A percentile compares a stretch with the other conserved stretches of the same genome.
Conservation (phyloP, 2,113 vertebrate species). For the Nothobranchius furzeri region DNA sequence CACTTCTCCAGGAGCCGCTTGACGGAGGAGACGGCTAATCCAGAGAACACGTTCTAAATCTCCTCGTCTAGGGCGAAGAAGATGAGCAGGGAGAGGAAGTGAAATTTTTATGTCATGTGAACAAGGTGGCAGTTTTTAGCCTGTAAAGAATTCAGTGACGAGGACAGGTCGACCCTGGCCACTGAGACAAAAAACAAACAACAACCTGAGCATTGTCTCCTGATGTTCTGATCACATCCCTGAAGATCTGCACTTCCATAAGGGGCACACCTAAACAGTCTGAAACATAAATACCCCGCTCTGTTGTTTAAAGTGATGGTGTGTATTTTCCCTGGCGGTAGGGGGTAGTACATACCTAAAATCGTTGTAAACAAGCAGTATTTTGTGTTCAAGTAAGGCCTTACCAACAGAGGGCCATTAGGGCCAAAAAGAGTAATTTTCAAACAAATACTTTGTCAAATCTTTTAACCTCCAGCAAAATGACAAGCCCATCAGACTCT, state of each 20-base stretch:
- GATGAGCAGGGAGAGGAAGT: slow-evolving; percentile 11
- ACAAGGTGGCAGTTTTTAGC: slow-evolving; percentile 13
- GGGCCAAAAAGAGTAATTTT: too few relatives aligned
- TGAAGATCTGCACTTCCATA: slow-evolving; percentile 10
- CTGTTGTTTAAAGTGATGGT: slow-evolving; percentile 9
- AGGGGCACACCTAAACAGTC: slow-evolving; percentile 31
- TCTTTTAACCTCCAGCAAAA: too few relatives aligned
- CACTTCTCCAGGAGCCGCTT: slow-evolving; percentile 6
- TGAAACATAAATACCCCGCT: neutral
- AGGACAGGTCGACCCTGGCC: neutral
- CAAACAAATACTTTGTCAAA: too few relatives aligned
- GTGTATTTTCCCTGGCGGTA: too few relatives aligned
- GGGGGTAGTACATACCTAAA: too few relatives aligned
- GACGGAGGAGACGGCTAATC: slow-evolving; percentile 39
- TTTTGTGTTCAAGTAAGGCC: too few relatives aligned
- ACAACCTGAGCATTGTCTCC: neutral
- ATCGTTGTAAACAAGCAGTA: too few relatives aligned
- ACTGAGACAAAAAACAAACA: neutral
- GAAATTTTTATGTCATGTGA: slow-evolving; percentile 27
- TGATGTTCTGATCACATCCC: slow-evolving; percentile 9
- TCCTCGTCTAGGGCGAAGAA: slow-evolving; percentile 6
- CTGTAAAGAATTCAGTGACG: slow-evolving; percentile 23
- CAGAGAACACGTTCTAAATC: slow-evolving; percentile 40
- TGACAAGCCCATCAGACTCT: too few relatives aligned
- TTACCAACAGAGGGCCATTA: too few relatives aligned